Conservation (phyloP, 1,140 invertebrate genomes). For the Zaprionus kolodkinae region DNA sequence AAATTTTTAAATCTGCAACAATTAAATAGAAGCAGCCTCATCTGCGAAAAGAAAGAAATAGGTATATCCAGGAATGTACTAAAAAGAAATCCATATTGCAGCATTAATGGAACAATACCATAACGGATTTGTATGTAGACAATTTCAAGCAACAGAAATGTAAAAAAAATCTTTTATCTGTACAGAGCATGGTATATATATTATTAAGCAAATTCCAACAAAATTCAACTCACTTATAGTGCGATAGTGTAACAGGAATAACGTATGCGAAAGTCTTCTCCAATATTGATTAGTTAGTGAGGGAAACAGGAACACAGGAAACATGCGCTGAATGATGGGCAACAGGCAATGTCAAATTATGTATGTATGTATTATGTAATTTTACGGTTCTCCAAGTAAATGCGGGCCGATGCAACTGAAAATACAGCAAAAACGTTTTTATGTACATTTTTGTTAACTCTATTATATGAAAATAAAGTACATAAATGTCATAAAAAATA, state of each 20-base stretch:
- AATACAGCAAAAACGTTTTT: constrained; percentile 54
- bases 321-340: constrained; percentile 22
- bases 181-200: constrained; percentile 56
- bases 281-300: constrained; percentile 47
- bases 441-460: constrained; percentile 71
- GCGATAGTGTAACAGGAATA: constrained; percentile 23
- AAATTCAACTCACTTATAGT: constrained; percentile 32
- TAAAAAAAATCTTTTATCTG: constrained; percentile 68
- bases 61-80: constrained; percentile 11
- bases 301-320: constrained; percentile 35
- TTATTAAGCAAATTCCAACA: constrained; percentile 35
- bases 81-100: not conserved
- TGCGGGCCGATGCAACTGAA: constrained; percentile 26
- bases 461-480: constrained; percentile 64
- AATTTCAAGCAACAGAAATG: constrained; percentile 34
- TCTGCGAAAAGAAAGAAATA: constrained; percentile 7
- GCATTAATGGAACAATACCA: constrained; percentile 16
- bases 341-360: constrained; percentile 77
- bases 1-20: constrained; percentile 57
- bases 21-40: constrained; percentile 6
- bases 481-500: constrained; percentile 60
- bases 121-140: constrained; percentile 34
- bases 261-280: constrained; percentile 53
- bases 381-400: constrained; percentile 44
- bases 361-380: constrained; percentile 57